These are phyloP conservation scores for Amazona ochrocephala DNA, from an alignment of 2,797 vertebrate species.

Conservation along the genomic window DNA sequence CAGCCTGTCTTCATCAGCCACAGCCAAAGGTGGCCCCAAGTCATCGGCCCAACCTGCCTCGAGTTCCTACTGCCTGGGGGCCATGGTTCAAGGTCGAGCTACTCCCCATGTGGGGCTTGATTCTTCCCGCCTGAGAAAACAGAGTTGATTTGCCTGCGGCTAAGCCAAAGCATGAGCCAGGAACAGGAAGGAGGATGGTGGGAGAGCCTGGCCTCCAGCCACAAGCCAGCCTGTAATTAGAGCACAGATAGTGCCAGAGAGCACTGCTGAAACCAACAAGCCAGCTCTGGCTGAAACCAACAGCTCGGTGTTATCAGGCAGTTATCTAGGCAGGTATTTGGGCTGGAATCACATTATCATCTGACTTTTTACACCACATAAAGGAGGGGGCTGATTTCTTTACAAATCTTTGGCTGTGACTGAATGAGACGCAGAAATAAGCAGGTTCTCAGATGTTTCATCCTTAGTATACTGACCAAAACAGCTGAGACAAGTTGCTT, in stretches of 20 bases:
- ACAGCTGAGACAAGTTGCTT: neutral
- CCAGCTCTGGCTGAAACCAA: constrained; percentile 55
- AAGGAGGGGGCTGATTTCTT: neutral
- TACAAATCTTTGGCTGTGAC: neutral
- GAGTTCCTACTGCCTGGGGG: neutral
- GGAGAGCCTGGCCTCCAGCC: constrained; percentile 51
- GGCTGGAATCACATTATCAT: constrained; percentile 23
- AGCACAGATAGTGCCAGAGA: neutral
- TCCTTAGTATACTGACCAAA: neutral
- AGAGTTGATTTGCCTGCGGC: neutral
- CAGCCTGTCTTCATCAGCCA: neutral
- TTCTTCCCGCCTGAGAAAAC: constrained; percentile 37
- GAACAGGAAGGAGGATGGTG: constrained; percentile 48
- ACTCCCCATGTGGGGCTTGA: neutral
- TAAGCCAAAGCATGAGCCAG: neutral
- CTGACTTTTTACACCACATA: neutral
- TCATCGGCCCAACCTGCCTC: neutral
- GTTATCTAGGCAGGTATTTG: constrained; percentile 56
- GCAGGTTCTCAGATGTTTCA: neutral
- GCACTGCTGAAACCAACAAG: constrained; percentile 48
- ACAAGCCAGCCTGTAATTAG: neutral
- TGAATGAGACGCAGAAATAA: neutral
- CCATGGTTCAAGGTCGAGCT: neutral
- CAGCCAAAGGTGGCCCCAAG: neutral
- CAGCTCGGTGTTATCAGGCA: constrained; percentile 22